Evolutionary conservation across 2,113 vertebrate species (phyloP).

Genomic region (Colinus virginianus): DNA sequence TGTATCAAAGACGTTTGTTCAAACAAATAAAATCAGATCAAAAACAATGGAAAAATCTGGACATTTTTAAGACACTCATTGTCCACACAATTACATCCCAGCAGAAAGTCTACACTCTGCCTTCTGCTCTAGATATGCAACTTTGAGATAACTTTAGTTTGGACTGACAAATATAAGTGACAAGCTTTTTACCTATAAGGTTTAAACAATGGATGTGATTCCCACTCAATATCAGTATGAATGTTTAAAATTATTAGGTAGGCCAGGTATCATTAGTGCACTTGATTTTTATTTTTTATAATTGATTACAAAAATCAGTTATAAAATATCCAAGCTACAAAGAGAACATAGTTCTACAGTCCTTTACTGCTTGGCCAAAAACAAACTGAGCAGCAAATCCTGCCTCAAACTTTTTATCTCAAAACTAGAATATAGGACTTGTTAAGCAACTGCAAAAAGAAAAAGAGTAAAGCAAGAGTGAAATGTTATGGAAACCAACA

Average conservation of each 20-base stretch:
- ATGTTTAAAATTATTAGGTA: neutral
- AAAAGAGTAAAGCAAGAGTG: neutral
- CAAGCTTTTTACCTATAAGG: neutral
- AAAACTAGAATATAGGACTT: neutral
- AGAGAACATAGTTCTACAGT: neutral
- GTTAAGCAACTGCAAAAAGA: neutral
- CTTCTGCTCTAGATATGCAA: neutral
- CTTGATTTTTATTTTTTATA: neutral
- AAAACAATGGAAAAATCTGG: neutral
- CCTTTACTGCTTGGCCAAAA: neutral
- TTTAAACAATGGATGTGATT: neutral
- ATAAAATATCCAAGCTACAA: neutral
- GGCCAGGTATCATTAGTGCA: neutral
- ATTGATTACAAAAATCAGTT: neutral
- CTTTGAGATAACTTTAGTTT: too few relatives aligned
- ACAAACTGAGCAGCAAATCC: neutral
- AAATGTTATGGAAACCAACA: neutral
- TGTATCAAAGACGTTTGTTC: neutral
- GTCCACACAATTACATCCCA: neutral
- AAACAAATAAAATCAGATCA: neutral
- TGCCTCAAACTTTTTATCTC: neutral
- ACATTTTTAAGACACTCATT: neutral
- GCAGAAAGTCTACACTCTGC: neutral
- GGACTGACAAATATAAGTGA: too few relatives aligned
- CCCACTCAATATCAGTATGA: neutral